Evolutionary conservation across 2,113 vertebrate genomes (phyloP).

Genomic region (Oncorhynchus kisutch): DNA sequence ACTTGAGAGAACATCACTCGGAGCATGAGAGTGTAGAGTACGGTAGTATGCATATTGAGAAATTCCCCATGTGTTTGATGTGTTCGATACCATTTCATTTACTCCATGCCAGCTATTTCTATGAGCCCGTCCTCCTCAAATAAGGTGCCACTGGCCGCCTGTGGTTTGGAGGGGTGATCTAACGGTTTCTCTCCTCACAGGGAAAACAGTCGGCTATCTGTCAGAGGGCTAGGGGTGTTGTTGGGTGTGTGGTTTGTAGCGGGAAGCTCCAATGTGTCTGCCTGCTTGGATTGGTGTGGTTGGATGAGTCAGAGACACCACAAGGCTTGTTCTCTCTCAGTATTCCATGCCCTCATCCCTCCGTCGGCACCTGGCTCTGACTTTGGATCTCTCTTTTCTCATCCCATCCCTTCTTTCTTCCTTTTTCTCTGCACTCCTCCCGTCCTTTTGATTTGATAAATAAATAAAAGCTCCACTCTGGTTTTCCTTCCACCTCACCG

Average conservation of each 20-base stretch:
- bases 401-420: slow-evolving; percentile 11
- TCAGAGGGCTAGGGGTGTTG: slow-evolving; percentile 9
- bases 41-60: too few species aligned
- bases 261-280: background rate
- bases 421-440: slow-evolving; percentile 27
- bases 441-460: slow-evolving; percentile 63
- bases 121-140: too few species aligned
- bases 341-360: background rate
- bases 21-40: too few species aligned
- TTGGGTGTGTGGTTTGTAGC: background rate
- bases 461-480: slow-evolving; percentile 69
- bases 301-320: slow-evolving; percentile 42
- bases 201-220: slow-evolving; percentile 38
- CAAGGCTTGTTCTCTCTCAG: background rate
- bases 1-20: too few species aligned
- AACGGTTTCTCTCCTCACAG: slow-evolving; percentile 47
- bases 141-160: too few species aligned
- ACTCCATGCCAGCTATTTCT: too few species aligned
- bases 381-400: slow-evolving; percentile 29
- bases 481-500: slow-evolving; percentile 59
- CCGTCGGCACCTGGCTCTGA: slow-evolving; percentile 19
- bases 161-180: slow-evolving; percentile 44
- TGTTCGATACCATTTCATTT: too few species aligned
- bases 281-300: slow-evolving; percentile 27
- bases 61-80: too few species aligned